Evolutionary conservation across 2,888 invertebrate species (phyloP), one percentile per base, ranked within the genome.

Genomic region (Phytoseiulus persimilis): DNA sequence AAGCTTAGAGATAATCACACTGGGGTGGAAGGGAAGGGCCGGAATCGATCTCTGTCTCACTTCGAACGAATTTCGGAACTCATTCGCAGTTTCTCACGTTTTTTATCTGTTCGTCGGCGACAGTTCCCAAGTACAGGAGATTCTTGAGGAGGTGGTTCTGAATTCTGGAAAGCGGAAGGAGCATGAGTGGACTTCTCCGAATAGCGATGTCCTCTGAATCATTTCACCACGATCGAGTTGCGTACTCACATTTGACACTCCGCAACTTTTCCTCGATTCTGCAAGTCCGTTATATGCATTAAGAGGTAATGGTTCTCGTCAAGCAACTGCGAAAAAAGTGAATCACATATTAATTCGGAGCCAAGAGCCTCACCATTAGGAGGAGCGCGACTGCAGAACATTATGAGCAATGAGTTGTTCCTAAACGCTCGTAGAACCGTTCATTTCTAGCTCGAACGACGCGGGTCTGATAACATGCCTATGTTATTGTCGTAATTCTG

Each of bases 81-180:
- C 39, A 84, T 23, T n/a, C 33, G 14, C 33, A 5, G 14, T 87
- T n/a, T 28, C n/a, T 87, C 18, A 87, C 87, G 23, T 31, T 87
- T 33, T 87, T 87, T 2, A 87, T 87, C 45, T 87, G 87, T 87
- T 87, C 87, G 87, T 87, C 33, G 18, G 87, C 87, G 0, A 87
- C n/a, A 23, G 87, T 87, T 11, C 87, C 87, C 39, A 87, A 45
- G n/a, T 87, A 87, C n/a, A 87, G 87, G 28, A 87, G 87, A 87
- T 87, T 87, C 45, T 87, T 87, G 3, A 87, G 87, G 6, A 87
- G 87, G 33, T 87, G 87, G 6, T 87, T 87, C 45, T 87, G 87
- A n/a, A 87, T 39, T 9, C 87, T 87, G 87, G 33, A 87, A 87
- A 84, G 84, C 3, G 31, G 14, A 31, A 84, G 32, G 31, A 18